phyloP scores from a whole-genome alignment of 1,140 invertebrate species.

The Phthorimaea operculella region DNA sequence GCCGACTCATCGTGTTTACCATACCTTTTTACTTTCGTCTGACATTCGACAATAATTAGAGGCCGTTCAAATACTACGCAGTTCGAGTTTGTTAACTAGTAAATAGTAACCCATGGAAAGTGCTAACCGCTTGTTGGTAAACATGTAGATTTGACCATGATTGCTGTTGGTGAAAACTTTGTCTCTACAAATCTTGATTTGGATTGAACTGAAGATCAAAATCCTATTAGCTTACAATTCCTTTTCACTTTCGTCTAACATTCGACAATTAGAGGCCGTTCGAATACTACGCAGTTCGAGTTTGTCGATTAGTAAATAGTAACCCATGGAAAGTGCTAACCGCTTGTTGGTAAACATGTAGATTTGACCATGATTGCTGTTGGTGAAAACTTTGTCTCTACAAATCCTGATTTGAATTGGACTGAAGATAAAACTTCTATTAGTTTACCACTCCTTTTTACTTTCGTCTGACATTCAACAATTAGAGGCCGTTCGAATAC shows the following conservation, averaged over 20 bases:
- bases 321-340: slow-evolving; percentile 25
- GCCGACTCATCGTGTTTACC: slow-evolving; percentile 18
- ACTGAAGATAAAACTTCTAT: no score
- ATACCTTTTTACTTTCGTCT: slow-evolving; percentile 18
- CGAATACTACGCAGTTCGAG: slow-evolving; percentile 10
- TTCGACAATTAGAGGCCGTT: slow-evolving; percentile 9
- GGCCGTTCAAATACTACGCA: slow-evolving; percentile 8
- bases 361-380: neutral
- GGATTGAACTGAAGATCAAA: no score
- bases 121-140: slow-evolving; percentile 15
- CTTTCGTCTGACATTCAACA: slow-evolving; percentile 16
- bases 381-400: no score
- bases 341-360: neutral
- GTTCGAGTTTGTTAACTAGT: slow-evolving; percentile 5
- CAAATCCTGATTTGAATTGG: no score
- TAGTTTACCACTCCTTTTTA: no score
- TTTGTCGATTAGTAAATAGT: slow-evolving; percentile 6
- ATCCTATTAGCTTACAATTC: no score
- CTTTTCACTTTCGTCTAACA: slow-evolving; percentile 19
- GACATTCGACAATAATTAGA: slow-evolving; percentile 10
- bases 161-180: no score
- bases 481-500: slow-evolving; percentile 9
- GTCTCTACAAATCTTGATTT: no score
- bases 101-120: slow-evolving; percentile 19
- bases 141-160: neutral